Base-by-base conservation (phyloP, 2,888 invertebrate genomes). In the Peribatodes rhomboidaria region DNA sequence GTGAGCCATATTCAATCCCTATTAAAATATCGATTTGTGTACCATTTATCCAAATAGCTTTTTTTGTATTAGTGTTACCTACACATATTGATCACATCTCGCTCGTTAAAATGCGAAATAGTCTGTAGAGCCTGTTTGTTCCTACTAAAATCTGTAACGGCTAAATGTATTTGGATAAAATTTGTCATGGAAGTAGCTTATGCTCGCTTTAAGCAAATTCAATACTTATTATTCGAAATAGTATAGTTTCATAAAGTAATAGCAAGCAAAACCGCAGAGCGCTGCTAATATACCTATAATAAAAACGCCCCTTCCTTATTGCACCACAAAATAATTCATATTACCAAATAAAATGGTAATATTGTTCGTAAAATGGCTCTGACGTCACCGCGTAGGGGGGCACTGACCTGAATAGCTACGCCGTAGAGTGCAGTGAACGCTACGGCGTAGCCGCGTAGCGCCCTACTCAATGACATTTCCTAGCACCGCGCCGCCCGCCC, bases 391-490 rank as follows among this genome's bases (percentile, higher is more conserved):
- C 61, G 61, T 47, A 69, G 70, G 73, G 77, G 78, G 74, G 73
- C 83, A 80, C 76, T 90, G 90, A 90, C 92, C 90, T 81, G 89
- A 82, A 87, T 90, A 75, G 81, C 82, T 86, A 86, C 87, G 87
- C 65, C 85, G 88, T 87, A 87, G 88, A 86, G 91, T 86, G 89
- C 90, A 89, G 79, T 87, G 90, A 77, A 86, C 85, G 85, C 87
- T 82, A 81, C 83, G 88, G 81, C 78, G 81, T 78, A 79, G 78
- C 72, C 75, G 71, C 78, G 80, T 80, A 77, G 76, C 70, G 59
- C 67, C 66, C 67, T 71, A 22, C 70, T 74, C 37, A 78, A 78
- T 77, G 77, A 69, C 73, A 75, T 67, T 69, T 70, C 66, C n/a
- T 50, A 47, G n/a, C 42, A 16, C n/a, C n/a, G n/a, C n/a, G 64